Evolutionary conservation across 2,797 vertebrate species (phyloP), one percentile per base, ranked within the genome.

Genomic region (Gymnopithys bicolor): DNA sequence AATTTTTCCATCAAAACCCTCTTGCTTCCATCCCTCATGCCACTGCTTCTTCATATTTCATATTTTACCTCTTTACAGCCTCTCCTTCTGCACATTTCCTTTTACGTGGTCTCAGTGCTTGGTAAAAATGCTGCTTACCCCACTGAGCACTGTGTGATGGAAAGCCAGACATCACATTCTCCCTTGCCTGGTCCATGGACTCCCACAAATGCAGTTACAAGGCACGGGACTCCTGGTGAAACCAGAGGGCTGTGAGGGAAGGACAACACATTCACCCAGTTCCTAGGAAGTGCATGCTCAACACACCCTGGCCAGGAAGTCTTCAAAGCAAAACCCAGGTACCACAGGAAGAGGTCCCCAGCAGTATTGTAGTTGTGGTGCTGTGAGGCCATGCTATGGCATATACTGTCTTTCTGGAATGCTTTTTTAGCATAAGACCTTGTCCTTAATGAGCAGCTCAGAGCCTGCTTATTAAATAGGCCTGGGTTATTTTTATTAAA

Each of bases 401-500:
- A 77, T 82, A 55, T n/a, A 19, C 19, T 11, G 9, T 45, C n/a
- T 83, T 85, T 63, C 70, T 67, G 55, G 24, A 2, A 23, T 5
- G 11, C 0, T 7, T 69, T 87, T 84, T 84, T n/a, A 76, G 55
- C 1, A 2, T 23, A 63, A 84, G 69, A 56, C 48, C 63, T 78
- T 73, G 86, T 87, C 87, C 58, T 89, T 89, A 58, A 21, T 2
- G 19, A 87, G 33, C 39, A 27, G 3, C 10, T 81, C 35, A 33
- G 49, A 77, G 11, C 9, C 21, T 39, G 22, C 11, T 52, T 46
- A 86, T 68, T 52, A 66, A 88, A 84, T 9, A 90, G 55, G 55
- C 66, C 45, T 70, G 62, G 22, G n/a, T 78, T 95, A 82, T 87
- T 91, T 96, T 95, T 84, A 48, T 78, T 67, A 66, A 74, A 77